A percentile compares a stretch with the other conserved stretches of the same genome.
phyloP scores from a whole-genome alignment of 2,797 vertebrate genomes.

The Sebastes variabilis region DNA sequence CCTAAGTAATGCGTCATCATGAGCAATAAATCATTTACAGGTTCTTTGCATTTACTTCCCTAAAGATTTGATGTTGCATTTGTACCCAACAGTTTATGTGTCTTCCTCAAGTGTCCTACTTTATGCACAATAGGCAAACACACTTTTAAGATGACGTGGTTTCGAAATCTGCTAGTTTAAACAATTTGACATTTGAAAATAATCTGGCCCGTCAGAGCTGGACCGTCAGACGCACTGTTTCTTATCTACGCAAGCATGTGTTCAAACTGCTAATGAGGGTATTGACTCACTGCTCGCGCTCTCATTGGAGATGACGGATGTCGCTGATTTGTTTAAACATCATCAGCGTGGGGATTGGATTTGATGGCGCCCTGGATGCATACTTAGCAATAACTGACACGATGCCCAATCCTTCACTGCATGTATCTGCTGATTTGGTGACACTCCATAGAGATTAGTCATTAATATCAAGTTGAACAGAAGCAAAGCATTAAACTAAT shows the following conservation, averaged over 20 bases:
- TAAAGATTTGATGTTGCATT: not conserved
- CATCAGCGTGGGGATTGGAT: conserved; percentile 55
- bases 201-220: conserved; percentile 50
- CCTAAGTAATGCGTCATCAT: conserved; percentile 1
- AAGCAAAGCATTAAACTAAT: conserved; percentile 3
- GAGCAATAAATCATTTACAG: conserved; percentile 14
- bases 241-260: conserved; percentile 67
- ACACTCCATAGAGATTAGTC: conserved; percentile 41
- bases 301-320: conserved; percentile 59
- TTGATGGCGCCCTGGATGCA: conserved; percentile 65
- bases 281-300: conserved; percentile 48
- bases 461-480: conserved; percentile 33
- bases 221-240: conserved; percentile 33
- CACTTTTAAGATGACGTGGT: conserved; percentile 3
- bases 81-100: not conserved
- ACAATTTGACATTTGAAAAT: conserved; percentile 44
- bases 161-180: conserved; percentile 22
- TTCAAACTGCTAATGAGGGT: conserved; percentile 58
- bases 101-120: conserved; percentile 22
- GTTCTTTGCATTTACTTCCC: conserved; percentile 13
- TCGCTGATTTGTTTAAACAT: conserved; percentile 61
- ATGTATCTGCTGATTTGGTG: conserved; percentile 56
- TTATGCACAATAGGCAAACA: not conserved
- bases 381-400: conserved; percentile 63
- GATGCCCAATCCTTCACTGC: conserved; percentile 51